Evolutionary conservation across 64 coral and sea anemone species (phyloP), one percentile per base, ranked within the genome.

Genomic region (Platygyra sinensis): DNA sequence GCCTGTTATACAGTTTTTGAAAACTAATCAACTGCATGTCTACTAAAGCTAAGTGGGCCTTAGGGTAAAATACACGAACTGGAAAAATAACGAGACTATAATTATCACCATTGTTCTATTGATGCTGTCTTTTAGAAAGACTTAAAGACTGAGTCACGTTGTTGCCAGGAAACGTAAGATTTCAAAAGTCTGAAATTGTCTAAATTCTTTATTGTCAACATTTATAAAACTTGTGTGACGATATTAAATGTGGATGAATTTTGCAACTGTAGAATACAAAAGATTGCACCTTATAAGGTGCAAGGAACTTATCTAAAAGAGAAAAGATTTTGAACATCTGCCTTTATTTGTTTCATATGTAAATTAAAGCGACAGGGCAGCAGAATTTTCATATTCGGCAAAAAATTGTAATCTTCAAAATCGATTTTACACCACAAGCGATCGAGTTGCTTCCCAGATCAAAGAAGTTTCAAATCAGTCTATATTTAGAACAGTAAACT

Each of bases 341-440:
- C 55, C 30, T 1, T 61, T 25, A 18, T 61, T 60, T 77, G 74
- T 77, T 80, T 80, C 78, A 80, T 80, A 80, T 80, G 78, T 55
- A 61, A 80, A 80, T 80, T 60, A 14, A 8, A 9, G 24, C 78
- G 78, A 77, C 18, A 4, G 74, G 42, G 42, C 4, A 61, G 28
- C 7, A 80, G 24, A 55, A 57, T 61, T 80, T 28, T 32, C 57
- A 31, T 31, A 27, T 54, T 29, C 5, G n/a, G 51, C n/a, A 80
- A 69, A 24, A 8, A 27, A 10, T 11, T 69, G 4, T 46, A 28
- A 69, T 27, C 25, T 69, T 25, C 10, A 0, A 24, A 25, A n/a
- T 69, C 65, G 3, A 22, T 79, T 24, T 11, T 15, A 59, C 16
- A 57, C 24, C n/a, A 16, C 49, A 24, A 77, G 20, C 18, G n/a